A percentile compares a stretch with the other conserved stretches of the same genome.
These are phyloP conservation scores for Merodon equestris DNA, from an alignment of 2,888 invertebrate genomes.

Conservation along the genomic window DNA sequence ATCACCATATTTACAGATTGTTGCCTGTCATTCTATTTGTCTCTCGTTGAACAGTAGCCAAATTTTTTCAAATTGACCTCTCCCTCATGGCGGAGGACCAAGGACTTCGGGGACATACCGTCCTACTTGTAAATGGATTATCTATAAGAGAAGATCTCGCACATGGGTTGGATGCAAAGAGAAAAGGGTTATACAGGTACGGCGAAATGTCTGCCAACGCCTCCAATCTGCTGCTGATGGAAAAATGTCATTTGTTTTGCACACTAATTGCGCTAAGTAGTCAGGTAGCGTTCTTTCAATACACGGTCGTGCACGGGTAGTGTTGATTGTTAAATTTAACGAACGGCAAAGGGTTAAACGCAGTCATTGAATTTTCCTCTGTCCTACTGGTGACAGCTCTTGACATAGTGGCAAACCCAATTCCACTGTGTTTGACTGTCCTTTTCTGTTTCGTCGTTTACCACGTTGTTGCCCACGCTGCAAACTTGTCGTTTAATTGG, in stretches of 20 bases:
- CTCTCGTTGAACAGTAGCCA: conserved; percentile 60
- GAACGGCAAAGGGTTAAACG: conserved; percentile 64
- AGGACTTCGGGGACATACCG: conserved; percentile 23
- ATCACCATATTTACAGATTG: conserved; percentile 47
- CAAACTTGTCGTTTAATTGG: conserved; percentile 59
- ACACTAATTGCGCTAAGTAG: conserved; percentile 44
- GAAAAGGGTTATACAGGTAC: neutral
- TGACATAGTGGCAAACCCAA: conserved; percentile 61
- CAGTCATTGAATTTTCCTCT: conserved; percentile 27
- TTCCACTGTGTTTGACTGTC: conserved; percentile 27
- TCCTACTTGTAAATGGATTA: conserved; percentile 61
- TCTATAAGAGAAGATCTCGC: conserved; percentile 33
- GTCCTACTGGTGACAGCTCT: conserved; percentile 51
- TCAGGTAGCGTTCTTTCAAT: no score
- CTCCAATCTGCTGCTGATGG: conserved; percentile 17
- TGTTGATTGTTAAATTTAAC: conserved; percentile 64
- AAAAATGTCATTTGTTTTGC: conserved; percentile 39
- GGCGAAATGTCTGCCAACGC: conserved; percentile 42
- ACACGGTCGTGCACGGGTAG: neutral
- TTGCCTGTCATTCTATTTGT: conserved; percentile 30
- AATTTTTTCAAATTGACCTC: conserved; percentile 63
- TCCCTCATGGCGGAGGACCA: conserved; percentile 36
- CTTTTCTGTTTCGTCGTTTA: conserved; percentile 22
- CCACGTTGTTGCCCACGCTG: conserved; percentile 53
- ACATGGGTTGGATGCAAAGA: conserved; percentile 24